Evolutionary conservation across 2,888 invertebrate species (phyloP).

Genomic region (Blera fallax): DNA sequence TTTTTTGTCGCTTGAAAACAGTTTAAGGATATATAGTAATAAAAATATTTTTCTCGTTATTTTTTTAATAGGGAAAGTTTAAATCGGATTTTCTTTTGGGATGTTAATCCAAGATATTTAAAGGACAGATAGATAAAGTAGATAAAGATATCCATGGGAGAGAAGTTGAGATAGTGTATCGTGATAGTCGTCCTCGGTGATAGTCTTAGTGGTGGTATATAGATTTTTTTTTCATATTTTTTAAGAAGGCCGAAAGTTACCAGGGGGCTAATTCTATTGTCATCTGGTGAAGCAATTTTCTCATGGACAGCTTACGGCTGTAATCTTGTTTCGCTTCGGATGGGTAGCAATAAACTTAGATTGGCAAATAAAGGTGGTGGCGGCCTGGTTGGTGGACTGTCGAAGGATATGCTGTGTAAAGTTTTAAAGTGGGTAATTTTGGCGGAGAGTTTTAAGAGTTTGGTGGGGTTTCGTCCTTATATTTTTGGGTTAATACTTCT

Average conservation of each 20-base stretch:
- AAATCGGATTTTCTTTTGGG: constrained; percentile 67
- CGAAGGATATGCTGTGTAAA: neutral
- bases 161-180: constrained; percentile 53
- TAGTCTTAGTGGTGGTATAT: neutral
- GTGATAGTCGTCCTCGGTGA: constrained; percentile 42
- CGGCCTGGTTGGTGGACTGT: neutral
- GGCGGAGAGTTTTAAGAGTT: neutral
- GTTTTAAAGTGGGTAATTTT: neutral
- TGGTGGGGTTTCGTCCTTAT: neutral
- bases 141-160: constrained; percentile 23
- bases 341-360: constrained; percentile 54
- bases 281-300: constrained; percentile 49
- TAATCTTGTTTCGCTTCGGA: constrained; percentile 57
- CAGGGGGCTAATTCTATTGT: constrained; percentile 52
- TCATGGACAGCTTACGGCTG: constrained; percentile 56
- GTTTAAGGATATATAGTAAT: constrained; percentile 52
- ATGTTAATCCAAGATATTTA: constrained; percentile 64
- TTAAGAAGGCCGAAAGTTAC: constrained; percentile 41
- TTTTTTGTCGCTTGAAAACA: neutral
- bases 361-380: constrained; percentile 71
- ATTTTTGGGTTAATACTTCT: neutral
- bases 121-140: constrained; percentile 12
- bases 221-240: neutral
- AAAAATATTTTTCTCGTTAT: constrained; percentile 72
- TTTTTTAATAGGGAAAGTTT: constrained; percentile 70